These are phyloP conservation scores for Aphis gossypii DNA, from an alignment of 1,140 invertebrate genomes.

Conservation along the genomic window DNA sequence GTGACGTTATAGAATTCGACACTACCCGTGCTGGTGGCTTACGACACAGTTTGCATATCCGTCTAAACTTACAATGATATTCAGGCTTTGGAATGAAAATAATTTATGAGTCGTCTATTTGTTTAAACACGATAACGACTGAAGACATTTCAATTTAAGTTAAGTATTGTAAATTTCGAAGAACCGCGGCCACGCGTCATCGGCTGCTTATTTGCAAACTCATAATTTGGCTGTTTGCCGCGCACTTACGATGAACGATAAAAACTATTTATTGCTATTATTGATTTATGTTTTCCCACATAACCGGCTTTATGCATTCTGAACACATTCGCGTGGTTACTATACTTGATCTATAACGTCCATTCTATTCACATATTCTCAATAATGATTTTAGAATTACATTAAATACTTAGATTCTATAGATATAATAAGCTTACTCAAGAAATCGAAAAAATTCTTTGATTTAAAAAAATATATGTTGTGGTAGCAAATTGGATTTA, in stretches of 20 bases:
- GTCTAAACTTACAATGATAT: neutral
- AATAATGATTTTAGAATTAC: neutral
- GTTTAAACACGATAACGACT: neutral
- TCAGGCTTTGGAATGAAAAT: neutral
- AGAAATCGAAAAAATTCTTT: no score
- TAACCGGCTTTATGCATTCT: neutral
- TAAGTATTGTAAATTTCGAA: neutral
- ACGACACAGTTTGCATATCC: neutral
- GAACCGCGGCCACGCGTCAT: neutral
- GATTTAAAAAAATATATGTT: no score
- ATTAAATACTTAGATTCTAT: neutral
- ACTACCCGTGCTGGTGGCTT: neutral
- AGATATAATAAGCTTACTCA: no score
- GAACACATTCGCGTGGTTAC: neutral
- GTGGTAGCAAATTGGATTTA: no score
- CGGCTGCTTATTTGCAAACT: neutral
- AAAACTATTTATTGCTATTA: neutral
- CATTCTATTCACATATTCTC: neutral
- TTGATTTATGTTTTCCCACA: neutral
- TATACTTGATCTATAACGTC: neutral
- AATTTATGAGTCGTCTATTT: neutral
- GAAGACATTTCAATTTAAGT: neutral
- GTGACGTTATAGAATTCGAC: neutral
- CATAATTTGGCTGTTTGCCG: neutral
- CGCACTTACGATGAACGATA: neutral